Conservation (phyloP, 1,140 invertebrate genomes). For the Drosophila nikananu region DNA sequence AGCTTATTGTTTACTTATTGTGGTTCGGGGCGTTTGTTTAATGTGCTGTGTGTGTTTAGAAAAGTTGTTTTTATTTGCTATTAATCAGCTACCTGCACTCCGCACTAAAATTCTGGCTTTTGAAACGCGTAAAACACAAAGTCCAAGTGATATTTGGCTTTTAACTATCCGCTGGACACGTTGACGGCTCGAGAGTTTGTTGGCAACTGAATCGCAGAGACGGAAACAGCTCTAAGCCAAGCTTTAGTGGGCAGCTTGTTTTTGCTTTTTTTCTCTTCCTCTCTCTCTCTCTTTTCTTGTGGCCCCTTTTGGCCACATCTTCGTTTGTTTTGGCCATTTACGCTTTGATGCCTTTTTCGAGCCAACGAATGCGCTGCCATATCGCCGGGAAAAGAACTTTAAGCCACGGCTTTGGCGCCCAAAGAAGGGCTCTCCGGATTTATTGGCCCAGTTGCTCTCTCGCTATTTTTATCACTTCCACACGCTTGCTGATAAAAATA, state of each 20-base stretch:
- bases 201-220: slow-evolving; percentile 57
- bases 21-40: slow-evolving; percentile 12
- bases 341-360: slow-evolving; percentile 16
- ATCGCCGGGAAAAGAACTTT: slow-evolving; percentile 29
- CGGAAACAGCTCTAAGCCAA: slow-evolving; percentile 57
- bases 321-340: slow-evolving; percentile 62
- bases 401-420: slow-evolving; percentile 37
- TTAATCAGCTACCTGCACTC: slow-evolving; percentile 57
- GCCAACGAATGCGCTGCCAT: slow-evolving; percentile 37
- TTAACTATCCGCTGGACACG: slow-evolving; percentile 62
- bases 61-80: slow-evolving; percentile 34
- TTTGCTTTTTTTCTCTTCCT: slow-evolving; percentile 19
- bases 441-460: not conserved
- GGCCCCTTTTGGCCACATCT: slow-evolving; percentile 72
- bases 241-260: slow-evolving; percentile 36
- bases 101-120: slow-evolving; percentile 24
- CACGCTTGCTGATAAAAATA: slow-evolving; percentile 59
- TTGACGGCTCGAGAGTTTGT: slow-evolving; percentile 69
- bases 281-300: slow-evolving; percentile 20
- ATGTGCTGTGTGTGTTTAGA: slow-evolving; percentile 22
- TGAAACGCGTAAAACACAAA: slow-evolving; percentile 52
- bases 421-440: not conserved
- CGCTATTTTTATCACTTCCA: slow-evolving; percentile 29
- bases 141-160: slow-evolving; percentile 9
- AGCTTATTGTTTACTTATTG: slow-evolving; percentile 41